These are phyloP conservation scores for Platycheirus rosarum DNA, from an alignment of 2,888 invertebrate species.

Conservation along the genomic window DNA sequence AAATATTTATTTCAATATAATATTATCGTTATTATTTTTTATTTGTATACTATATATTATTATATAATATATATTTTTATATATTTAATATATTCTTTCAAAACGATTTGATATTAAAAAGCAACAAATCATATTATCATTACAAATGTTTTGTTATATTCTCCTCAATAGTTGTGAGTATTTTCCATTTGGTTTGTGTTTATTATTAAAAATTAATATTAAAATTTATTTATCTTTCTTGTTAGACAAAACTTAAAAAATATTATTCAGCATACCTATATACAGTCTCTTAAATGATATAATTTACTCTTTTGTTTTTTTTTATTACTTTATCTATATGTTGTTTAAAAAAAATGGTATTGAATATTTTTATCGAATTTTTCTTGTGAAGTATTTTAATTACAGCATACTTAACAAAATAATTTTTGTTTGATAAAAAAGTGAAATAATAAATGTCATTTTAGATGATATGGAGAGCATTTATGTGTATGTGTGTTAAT, in stretches of 20 bases:
- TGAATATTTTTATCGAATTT: slow-evolving; percentile 33
- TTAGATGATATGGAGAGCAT: slow-evolving; percentile 66
- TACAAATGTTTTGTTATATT: slow-evolving; percentile 22
- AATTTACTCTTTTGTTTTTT: slow-evolving; percentile 38
- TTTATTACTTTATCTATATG: slow-evolving; percentile 40
- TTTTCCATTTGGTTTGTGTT: slow-evolving; percentile 40
- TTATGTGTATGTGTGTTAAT: slow-evolving; percentile 48
- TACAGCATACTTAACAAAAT: slow-evolving; percentile 16
- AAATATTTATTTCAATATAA: slow-evolving; percentile 67
- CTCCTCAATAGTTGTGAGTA: slow-evolving; percentile 36
- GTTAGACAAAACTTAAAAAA: slow-evolving; percentile 63
- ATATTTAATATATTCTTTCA: slow-evolving; percentile 30
- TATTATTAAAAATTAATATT: slow-evolving; percentile 58
- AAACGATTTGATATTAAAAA: slow-evolving; percentile 72
- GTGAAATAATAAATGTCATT: slow-evolving; percentile 12
- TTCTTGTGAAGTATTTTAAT: slow-evolving; percentile 14
- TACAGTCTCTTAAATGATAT: slow-evolving; percentile 74
- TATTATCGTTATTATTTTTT: slow-evolving; percentile 63
- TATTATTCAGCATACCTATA: slow-evolving; percentile 69
- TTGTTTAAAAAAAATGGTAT: slow-evolving; percentile 35
- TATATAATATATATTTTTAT: slow-evolving; percentile 66
- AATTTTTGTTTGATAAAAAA: slow-evolving; percentile 7
- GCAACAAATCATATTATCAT: slow-evolving; percentile 68
- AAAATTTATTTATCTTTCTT: slow-evolving; percentile 59
- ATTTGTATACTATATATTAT: slow-evolving; percentile 55